Evolutionary conservation across 2,888 invertebrate genomes (phyloP).

Genomic region (Branchellion lobata): DNA sequence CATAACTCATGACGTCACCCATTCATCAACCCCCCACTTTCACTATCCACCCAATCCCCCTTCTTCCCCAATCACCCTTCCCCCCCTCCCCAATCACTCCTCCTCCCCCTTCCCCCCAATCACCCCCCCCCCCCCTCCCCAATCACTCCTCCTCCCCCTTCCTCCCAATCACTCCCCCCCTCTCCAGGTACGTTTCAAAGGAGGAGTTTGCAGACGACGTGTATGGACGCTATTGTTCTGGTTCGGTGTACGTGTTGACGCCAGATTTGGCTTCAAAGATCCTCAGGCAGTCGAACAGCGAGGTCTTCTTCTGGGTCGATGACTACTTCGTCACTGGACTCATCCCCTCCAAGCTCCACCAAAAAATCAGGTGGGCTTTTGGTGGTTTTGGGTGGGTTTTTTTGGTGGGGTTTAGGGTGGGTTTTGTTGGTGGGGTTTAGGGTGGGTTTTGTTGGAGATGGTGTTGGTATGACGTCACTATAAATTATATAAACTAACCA

Average conservation of each 20-base stretch:
- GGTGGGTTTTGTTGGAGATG: too few relatives aligned
- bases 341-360: conserved; percentile 61
- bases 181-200: conserved; percentile 59
- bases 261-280: conserved; percentile 69
- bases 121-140: too few relatives aligned
- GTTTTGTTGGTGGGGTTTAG: neutral
- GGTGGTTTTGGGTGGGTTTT: neutral
- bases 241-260: conserved; percentile 67
- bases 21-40: too few relatives aligned
- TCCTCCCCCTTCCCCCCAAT: too few relatives aligned
- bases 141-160: too few relatives aligned
- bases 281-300: conserved; percentile 67
- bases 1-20: too few relatives aligned
- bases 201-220: conserved; percentile 60
- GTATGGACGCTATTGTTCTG: conserved; percentile 64
- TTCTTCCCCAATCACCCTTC: too few relatives aligned
- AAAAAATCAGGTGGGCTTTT: conserved; percentile 3
- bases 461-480: too few relatives aligned
- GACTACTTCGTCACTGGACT: conserved; percentile 83
- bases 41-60: too few relatives aligned
- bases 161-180: neutral
- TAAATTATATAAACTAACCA: too few relatives aligned
- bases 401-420: neutral
- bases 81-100: too few relatives aligned
- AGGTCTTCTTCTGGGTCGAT: conserved; percentile 86